Evolutionary conservation across 2,888 invertebrate species (phyloP).

Genomic region (Aspidapion aeneum): DNA sequence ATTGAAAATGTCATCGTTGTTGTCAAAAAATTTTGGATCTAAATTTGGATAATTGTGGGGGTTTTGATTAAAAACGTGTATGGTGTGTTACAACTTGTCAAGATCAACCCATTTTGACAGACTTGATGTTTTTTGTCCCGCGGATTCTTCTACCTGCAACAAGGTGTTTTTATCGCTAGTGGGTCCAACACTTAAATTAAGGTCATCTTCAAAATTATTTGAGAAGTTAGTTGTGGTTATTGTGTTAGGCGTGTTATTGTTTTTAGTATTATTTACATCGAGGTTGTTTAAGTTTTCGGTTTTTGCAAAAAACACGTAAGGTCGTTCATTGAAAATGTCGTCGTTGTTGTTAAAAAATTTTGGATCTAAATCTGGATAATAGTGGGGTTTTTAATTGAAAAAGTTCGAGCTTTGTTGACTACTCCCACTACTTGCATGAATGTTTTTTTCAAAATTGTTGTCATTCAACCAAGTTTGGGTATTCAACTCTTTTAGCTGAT

Average conservation of each 20-base stretch:
- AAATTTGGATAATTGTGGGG: slow-evolving; percentile 30
- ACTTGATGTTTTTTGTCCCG: too few relatives aligned
- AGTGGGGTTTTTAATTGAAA: slow-evolving; percentile 22
- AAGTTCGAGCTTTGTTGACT: too few relatives aligned
- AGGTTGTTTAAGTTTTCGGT: not conserved
- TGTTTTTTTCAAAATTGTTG: slow-evolving; percentile 16
- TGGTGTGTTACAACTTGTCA: slow-evolving; percentile 50
- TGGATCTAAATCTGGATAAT: slow-evolving; percentile 30
- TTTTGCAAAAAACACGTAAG: slow-evolving; percentile 21
- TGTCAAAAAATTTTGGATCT: slow-evolving; percentile 25
- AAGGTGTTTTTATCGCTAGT: slow-evolving; percentile 17
- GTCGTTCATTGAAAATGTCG: slow-evolving; percentile 26
- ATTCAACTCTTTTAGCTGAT: slow-evolving; percentile 28
- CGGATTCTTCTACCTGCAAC: too few relatives aligned
- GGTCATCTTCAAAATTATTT: slow-evolving; percentile 31
- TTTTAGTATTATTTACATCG: too few relatives aligned
- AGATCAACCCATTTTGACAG: slow-evolving; percentile 50
- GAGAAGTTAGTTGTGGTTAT: slow-evolving; percentile 29
- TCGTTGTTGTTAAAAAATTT: slow-evolving; percentile 24
- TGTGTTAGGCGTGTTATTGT: too few relatives aligned
- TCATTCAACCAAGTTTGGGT: slow-evolving; percentile 28
- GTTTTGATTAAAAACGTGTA: slow-evolving; percentile 19
- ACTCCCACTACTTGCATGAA: slow-evolving; percentile 10
- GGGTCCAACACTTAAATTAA: slow-evolving; percentile 18
- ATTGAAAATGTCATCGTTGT: slow-evolving; percentile 23